Evolutionary conservation across 23 tunicate genomes (phyloP).

Genomic region (Diplosoma virens): DNA sequence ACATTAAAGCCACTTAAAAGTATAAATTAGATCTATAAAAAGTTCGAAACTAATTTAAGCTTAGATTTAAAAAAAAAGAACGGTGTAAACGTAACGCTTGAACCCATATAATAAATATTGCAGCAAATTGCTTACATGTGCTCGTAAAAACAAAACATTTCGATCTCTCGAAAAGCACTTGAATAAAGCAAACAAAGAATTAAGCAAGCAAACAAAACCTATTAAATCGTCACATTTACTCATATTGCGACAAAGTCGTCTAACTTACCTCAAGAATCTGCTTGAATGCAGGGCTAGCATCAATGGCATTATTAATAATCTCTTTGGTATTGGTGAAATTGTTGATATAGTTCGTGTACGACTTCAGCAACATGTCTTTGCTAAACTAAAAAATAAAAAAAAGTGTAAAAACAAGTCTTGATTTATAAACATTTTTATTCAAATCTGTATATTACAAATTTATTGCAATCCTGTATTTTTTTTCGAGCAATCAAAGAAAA

Average conservation of each 20-base stretch:
- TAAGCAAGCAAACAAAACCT: too few relatives aligned
- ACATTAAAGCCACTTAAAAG: background rate
- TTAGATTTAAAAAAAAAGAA: too few relatives aligned
- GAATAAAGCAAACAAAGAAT: too few relatives aligned
- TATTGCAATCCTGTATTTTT: background rate
- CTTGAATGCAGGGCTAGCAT: constrained; percentile 66
- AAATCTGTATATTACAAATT: background rate
- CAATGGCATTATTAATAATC: constrained; percentile 50
- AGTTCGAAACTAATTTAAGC: too few relatives aligned
- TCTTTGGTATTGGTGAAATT: constrained; percentile 69
- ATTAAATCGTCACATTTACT: background rate
- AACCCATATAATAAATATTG: too few relatives aligned
- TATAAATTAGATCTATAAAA: background rate
- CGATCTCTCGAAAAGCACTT: too few relatives aligned
- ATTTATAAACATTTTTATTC: background rate
- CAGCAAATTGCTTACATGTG: too few relatives aligned
- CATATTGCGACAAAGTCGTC: background rate
- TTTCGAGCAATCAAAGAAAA: background rate
- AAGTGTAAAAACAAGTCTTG: background rate
- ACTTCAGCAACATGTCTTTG: constrained; percentile 75
- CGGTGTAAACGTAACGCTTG: too few relatives aligned
- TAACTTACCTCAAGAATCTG: constrained; percentile 59
- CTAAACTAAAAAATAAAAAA: constrained; percentile 59
- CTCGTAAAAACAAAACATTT: too few relatives aligned
- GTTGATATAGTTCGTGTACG: constrained; percentile 85